phyloP scores from a whole-genome alignment of 2,797 vertebrate genomes.

The Rallus crepitans region DNA sequence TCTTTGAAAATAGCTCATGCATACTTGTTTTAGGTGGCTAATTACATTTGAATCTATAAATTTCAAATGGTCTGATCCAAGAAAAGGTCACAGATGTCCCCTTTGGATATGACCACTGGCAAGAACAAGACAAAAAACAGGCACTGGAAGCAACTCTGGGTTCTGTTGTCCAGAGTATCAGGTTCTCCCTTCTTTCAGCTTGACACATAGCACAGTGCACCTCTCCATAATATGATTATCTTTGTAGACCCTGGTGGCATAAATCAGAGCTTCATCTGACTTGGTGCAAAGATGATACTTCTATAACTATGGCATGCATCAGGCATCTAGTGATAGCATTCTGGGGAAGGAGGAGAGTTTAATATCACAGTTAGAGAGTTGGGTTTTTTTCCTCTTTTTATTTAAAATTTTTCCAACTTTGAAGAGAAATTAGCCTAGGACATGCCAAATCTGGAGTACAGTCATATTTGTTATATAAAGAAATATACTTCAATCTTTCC shows the following conservation, averaged over 20 bases:
- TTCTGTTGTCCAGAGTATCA: background rate
- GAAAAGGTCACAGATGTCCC: background rate
- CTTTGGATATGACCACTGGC: background rate
- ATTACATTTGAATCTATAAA: background rate
- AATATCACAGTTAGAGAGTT: background rate
- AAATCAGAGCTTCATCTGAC: background rate
- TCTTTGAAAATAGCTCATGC: background rate
- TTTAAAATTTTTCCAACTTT: background rate
- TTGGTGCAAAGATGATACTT: background rate
- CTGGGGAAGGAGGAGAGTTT: background rate
- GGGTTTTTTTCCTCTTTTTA: background rate
- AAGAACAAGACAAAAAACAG: background rate
- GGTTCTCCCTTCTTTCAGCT: background rate
- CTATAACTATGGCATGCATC: background rate
- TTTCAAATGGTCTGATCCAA: background rate
- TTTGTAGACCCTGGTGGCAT: background rate
- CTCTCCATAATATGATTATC: accelerated
- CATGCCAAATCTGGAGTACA: background rate
- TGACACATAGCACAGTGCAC: background rate
- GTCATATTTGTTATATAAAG: background rate
- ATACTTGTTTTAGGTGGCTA: background rate
- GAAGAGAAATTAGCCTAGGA: background rate
- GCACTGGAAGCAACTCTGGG: background rate
- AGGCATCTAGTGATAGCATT: background rate
- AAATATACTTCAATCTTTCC: background rate